Evolutionary conservation across 1,140 invertebrate species (phyloP), one percentile per base, ranked within the genome.

Genomic region (Pseudachorutes palmiensis): DNA sequence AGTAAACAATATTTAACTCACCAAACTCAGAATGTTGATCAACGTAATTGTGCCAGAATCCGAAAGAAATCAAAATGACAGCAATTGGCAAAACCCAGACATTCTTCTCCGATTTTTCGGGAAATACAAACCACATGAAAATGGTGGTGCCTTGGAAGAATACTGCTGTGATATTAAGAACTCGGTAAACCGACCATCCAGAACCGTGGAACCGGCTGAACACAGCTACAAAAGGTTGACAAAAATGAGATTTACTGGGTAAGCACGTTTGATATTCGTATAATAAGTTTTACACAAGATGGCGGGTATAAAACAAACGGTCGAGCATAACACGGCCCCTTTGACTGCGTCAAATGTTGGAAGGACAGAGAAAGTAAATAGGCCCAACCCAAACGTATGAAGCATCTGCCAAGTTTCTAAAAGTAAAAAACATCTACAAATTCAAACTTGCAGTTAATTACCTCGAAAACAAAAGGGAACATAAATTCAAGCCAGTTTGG

Each of bases 41-140:
- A 24, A 55, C 77, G 73, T 76, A 83, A 73, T 82, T 82, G 70
- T 83, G 81, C 82, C 82, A 83, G 76, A 79, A 82, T 2, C 77
- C 77, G n/a, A 80, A 72, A 3, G 82, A 83, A 22, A 82, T 77
- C 0, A 83, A 72, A 45, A 83, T 57, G 2, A 81, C 69, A 12
- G 78, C 70, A 2, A 82, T 64, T 2, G 81, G 80, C 16, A 82
- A 66, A 62, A 80, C 72, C 78, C 78, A 81, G 26, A 76, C 73
- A 14, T 65, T 72, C 19, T 67, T 45, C 12, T 33, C 62, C 1
- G n/a, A 2, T 12, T 26, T 26, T 14, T 69, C 45, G 1, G 49
- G 32, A 31, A 75, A 36, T 5, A 68, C 31, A 1, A 69, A 61
- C 70, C 70, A 74, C 2, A 72, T 24, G 48, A 69, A 62, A 2